phyloP scores from a whole-genome alignment of 2,113 vertebrate genomes.

The Cavia porcellus region DNA sequence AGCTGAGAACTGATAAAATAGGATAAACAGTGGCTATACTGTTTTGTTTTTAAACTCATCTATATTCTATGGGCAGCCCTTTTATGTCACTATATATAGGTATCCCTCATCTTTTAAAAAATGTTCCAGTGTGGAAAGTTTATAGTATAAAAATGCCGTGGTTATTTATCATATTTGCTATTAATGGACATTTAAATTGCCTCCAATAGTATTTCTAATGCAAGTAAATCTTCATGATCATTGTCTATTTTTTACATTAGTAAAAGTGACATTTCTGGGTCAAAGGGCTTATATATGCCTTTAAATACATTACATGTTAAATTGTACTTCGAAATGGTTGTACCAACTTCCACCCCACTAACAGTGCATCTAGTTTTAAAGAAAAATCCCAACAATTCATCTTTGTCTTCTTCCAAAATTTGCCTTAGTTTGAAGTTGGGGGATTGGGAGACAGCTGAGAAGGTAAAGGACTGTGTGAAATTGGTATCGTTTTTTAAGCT shows the following conservation, averaged over 20 bases:
- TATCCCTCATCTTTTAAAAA: background rate
- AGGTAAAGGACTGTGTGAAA: background rate
- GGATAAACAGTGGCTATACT: background rate
- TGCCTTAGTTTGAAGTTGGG: background rate
- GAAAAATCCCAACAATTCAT: background rate
- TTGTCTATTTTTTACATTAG: background rate
- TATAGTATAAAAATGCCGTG: background rate
- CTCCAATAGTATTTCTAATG: background rate
- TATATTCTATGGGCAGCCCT: background rate
- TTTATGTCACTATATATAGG: background rate
- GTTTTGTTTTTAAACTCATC: constrained; percentile 16
- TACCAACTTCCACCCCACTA: background rate
- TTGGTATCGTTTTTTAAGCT: background rate
- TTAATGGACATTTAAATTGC: background rate
- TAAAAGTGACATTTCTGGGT: background rate
- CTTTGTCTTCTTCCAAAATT: background rate
- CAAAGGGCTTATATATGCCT: background rate
- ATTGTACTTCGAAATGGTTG: background rate
- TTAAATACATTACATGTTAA: constrained; percentile 21
- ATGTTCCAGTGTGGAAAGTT: background rate
- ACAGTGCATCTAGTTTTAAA: background rate
- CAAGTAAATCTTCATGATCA: background rate
- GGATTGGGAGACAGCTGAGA: background rate
- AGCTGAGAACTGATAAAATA: background rate
- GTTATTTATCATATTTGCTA: background rate